These are phyloP conservation scores for Anaspis maculata DNA, from an alignment of 2,888 invertebrate species.

Conservation along the genomic window DNA sequence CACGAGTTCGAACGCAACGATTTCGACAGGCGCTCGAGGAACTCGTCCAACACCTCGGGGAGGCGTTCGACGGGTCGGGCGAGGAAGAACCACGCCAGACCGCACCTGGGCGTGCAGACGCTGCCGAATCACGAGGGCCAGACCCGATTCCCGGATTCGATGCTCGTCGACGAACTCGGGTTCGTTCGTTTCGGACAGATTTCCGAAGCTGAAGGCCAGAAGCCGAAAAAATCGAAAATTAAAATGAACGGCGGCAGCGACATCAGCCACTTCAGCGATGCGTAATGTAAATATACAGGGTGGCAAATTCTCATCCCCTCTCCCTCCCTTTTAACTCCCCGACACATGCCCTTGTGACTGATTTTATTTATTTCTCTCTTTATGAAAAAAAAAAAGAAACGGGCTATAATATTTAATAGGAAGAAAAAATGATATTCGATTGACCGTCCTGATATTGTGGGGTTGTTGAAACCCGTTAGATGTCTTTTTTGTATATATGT, in stretches of 20 bases:
- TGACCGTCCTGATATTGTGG: no score
- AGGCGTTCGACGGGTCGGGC: conserved; percentile 36
- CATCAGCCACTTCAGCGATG: conserved; percentile 38
- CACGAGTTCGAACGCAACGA: conserved; percentile 56
- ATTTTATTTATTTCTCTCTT: no score
- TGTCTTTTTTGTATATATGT: conserved; percentile 32
- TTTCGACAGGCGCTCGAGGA: conserved; percentile 41
- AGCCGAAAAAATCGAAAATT: conserved; percentile 25
- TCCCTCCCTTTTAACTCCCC: background rate
- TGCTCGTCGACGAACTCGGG: conserved; percentile 86
- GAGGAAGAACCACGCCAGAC: conserved; percentile 43
- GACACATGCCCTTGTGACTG: no score
- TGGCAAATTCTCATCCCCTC: no score
- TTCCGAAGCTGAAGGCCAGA: no score
- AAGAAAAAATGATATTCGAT: no score
- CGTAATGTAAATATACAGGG: conserved; percentile 25
- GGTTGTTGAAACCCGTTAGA: no score
- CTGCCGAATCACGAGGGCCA: conserved; percentile 48
- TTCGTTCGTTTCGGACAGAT: conserved; percentile 81
- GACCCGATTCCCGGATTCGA: conserved; percentile 55
- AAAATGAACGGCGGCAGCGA: conserved; percentile 21
- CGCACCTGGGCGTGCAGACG: conserved; percentile 50
- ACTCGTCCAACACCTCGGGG: conserved; percentile 39
- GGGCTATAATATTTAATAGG: no score
- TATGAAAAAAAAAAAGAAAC: background rate